phyloP scores from a whole-genome alignment of 2,888 invertebrate genomes.

The Volucella bombylans region DNA sequence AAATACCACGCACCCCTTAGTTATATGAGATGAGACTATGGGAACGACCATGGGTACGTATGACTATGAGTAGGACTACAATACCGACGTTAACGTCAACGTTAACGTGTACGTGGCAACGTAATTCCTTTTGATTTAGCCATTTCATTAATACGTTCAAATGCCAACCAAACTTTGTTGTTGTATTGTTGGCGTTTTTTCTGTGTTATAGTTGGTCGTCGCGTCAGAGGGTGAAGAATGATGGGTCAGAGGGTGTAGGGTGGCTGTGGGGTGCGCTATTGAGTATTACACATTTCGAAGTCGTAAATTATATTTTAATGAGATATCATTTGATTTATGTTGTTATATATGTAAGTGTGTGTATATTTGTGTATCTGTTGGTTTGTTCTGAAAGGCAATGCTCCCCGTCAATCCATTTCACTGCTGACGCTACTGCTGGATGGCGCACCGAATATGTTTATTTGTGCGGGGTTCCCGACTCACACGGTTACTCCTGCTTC shows the following conservation, averaged over 20 bases:
- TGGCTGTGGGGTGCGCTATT: slow-evolving; percentile 42
- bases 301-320: slow-evolving; percentile 74
- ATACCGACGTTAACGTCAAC: not conserved
- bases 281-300: slow-evolving; percentile 72
- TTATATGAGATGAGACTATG: not conserved
- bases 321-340: slow-evolving; percentile 74
- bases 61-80: not conserved
- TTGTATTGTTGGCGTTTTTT: slow-evolving; percentile 5
- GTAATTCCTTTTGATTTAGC: slow-evolving; percentile 74
- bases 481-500: slow-evolving; percentile 10
- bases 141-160: slow-evolving; percentile 74
- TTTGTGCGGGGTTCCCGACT: slow-evolving; percentile 39
- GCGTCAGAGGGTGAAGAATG: not conserved
- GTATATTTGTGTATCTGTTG: not conserved
- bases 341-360: slow-evolving; percentile 41
- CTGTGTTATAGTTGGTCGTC: slow-evolving; percentile 28
- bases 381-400: slow-evolving; percentile 36
- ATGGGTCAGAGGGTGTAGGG: not conserved
- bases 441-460: slow-evolving; percentile 59
- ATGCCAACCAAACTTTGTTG: slow-evolving; percentile 60
- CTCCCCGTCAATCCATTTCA: slow-evolving; percentile 67
- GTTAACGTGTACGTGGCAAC: slow-evolving; percentile 37
- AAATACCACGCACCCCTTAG: slow-evolving; percentile 57
- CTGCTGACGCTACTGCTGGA: slow-evolving; percentile 15
- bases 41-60: not conserved